Base-by-base conservation (phyloP, 64 coral and sea anemone species). In the Actinia equina region DNA sequence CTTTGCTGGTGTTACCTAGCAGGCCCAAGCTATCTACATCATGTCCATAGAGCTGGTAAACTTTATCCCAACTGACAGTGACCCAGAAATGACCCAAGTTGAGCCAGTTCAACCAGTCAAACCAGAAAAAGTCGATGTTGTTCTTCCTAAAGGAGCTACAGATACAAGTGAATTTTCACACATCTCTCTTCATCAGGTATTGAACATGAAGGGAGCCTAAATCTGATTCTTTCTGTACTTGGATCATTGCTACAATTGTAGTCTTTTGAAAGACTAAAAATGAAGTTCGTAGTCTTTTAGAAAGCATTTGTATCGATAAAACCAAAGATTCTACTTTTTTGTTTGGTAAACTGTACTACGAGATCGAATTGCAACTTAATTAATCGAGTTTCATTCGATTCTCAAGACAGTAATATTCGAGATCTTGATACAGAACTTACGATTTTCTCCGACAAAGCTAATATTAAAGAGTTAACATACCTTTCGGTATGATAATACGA, bases 181-280 rank as follows among this genome's bases (percentile, higher is more conserved):
- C 27, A 89, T 89, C 17, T 55, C 81, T 57, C 63, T 89, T 6
- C 88, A 89, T 43, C 88, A 89, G 88, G 88, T 89, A 74, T 10
- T 4, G 4, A 49, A 4, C 7, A 49, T 27, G 30, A 74, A 7
- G 2, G 62, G 1, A 22, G 17, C 12, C 62, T 5, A 7, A n/a
- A 6, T 65, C 22, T 22, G 69, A 41, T n/a, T 65, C 62, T n/a
- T 60, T n/a, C 4, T 65, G 20, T 65, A 5, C 22, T 22, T 65
- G 19, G 19, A 8, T 65, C 62, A 41, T 74, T 10, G 69, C 27
- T 74, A 0, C 25, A 16, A 26, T 30, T 74, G 10, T 71, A 74
- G 4, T 17, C 63, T 49, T 69, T 69, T 22, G 19, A 22, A 22
- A 37, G 30, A 37, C 30, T 37, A 37, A 37, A 37, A 37, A 37